A percentile compares a stretch with the other conserved stretches of the same genome.
Evolutionary conservation across 2,113 vertebrate species (phyloP).

Genomic region (mouse (Mus musculus)): GRCm39 chr2:31640001-31640500

Average conservation of each 20-base stretch:
- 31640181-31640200: neutral
- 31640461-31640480: no score
- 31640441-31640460: no score
- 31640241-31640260: slow-evolving; percentile 53
- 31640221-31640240: slow-evolving; percentile 58
- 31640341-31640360: no score
- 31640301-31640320: neutral
- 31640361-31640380: neutral
- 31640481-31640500: no score
- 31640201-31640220: slow-evolving; percentile 49
- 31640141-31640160: slow-evolving; percentile 20
- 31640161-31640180: slow-evolving; percentile 5
- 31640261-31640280: slow-evolving; percentile 55
- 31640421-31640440: no score
- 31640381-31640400: neutral
- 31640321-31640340: neutral
- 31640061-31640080: slow-evolving; percentile 60
- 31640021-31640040: slow-evolving; percentile 73
- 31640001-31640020: slow-evolving; percentile 40
- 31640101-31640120: slow-evolving; percentile 62
- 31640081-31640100: slow-evolving; percentile 66
- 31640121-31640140: neutral
- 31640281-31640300: neutral
- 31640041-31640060: slow-evolving; percentile 41
- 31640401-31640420: neutral